Evolutionary conservation across 2,113 vertebrate species (phyloP).

Genomic region (Phoxinus phoxinus): DNA sequence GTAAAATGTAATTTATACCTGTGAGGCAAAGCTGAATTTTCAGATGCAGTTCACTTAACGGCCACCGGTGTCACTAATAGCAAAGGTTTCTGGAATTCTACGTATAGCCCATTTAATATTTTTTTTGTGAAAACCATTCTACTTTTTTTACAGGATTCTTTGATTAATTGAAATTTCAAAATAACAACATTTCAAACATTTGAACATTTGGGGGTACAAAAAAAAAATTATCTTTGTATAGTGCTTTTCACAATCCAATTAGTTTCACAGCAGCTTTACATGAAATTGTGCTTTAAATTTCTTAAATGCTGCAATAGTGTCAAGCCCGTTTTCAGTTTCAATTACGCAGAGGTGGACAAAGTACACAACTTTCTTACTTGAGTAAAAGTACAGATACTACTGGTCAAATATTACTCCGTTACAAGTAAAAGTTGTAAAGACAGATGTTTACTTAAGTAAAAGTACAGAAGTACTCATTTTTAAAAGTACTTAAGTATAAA

Average conservation of each 20-base stretch:
- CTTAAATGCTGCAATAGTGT: background rate
- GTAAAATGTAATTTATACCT: background rate
- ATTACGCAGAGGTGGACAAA: too few relatives aligned
- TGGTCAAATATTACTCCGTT: too few relatives aligned
- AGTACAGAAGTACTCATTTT: too few relatives aligned
- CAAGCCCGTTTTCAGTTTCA: background rate
- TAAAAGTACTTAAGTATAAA: too few relatives aligned
- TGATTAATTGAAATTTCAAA: background rate
- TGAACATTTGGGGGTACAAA: background rate
- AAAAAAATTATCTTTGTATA: background rate
- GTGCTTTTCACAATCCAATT: background rate
- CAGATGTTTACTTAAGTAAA: too few relatives aligned
- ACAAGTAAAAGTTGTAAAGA: too few relatives aligned
- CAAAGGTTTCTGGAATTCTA: too few relatives aligned
- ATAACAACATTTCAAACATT: background rate
- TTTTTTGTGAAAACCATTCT: too few relatives aligned
- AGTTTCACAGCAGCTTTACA: background rate
- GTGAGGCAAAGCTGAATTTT: background rate
- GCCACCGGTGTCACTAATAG: too few relatives aligned
- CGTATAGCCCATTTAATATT: too few relatives aligned
- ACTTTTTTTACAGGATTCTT: background rate
- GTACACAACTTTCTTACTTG: too few relatives aligned
- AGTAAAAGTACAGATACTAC: too few relatives aligned
- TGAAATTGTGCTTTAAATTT: background rate
- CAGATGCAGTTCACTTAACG: background rate